Percentiles rank a stretch among this genome's conserved stretches.
phyloP scores from a whole-genome alignment of 1,140 invertebrate species.

The Coenobita brevimanus region DNA sequence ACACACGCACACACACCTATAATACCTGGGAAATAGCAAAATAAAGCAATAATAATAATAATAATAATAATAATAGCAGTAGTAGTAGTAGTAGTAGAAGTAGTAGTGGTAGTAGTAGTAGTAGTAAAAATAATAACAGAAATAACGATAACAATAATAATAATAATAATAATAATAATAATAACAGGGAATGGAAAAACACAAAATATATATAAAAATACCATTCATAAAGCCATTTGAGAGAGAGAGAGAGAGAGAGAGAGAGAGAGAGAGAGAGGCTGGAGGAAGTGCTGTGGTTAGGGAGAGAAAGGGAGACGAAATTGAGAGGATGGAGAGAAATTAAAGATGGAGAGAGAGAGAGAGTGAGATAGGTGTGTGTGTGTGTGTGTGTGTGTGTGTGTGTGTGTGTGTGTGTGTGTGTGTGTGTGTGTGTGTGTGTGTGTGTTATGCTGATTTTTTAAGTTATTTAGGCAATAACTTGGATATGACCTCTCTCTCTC shows the following conservation, averaged over 20 bases:
- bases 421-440: not conserved
- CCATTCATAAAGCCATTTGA: too few relatives aligned
- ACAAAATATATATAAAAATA: too few relatives aligned
- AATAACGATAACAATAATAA: too few relatives aligned
- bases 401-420: slow-evolving; percentile 15
- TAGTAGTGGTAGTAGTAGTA: too few relatives aligned
- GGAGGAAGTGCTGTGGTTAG: not conserved
- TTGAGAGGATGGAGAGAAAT: not conserved
- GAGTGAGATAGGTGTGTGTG: not conserved
- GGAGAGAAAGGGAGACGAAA: not conserved
- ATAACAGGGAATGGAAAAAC: not conserved
- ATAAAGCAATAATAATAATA: too few relatives aligned
- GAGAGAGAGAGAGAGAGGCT: not conserved
- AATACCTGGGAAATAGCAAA: too few relatives aligned
- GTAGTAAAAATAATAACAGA: too few relatives aligned
- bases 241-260: not conserved
- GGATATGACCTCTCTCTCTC: too few relatives aligned
- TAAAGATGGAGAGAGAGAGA: not conserved
- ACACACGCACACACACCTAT: not conserved
- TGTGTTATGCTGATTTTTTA: too few relatives aligned
- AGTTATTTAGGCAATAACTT: too few relatives aligned
- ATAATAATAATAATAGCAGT: too few relatives aligned
- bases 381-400: slow-evolving; percentile 20
- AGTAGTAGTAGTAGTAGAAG: too few relatives aligned
- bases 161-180: not conserved